Conservation (phyloP, 2,113 vertebrate genomes). For the Choloepus hoffmanni region DNA sequence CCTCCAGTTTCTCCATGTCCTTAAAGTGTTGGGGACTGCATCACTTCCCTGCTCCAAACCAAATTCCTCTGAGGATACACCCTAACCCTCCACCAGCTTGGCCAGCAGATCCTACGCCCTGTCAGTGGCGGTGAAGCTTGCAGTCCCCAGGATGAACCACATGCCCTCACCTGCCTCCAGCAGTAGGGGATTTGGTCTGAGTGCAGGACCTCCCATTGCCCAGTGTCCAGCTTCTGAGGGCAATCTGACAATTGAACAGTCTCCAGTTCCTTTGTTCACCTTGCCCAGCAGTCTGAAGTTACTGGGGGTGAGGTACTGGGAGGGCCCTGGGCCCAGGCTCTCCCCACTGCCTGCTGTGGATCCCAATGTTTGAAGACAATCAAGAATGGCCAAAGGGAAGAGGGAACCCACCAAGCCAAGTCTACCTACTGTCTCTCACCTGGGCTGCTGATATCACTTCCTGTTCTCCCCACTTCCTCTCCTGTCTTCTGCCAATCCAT, state of each 20-base stretch:
- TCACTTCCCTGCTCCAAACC: neutral
- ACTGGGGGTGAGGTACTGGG: neutral
- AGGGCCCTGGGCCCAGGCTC: neutral
- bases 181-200: neutral
- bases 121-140: neutral
- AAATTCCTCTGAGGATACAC: neutral
- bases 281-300: neutral
- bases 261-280: neutral
- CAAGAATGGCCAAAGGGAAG: neutral
- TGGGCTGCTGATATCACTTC: neutral
- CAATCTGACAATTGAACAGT: neutral
- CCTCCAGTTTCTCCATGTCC: too few species aligned
- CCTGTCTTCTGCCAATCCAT: neutral
- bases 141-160: too few species aligned
- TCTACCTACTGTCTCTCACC: neutral
- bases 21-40: too few species aligned
- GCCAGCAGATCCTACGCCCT: neutral
- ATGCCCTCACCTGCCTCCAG: neutral
- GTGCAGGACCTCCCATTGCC: neutral
- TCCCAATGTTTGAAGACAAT: neutral
- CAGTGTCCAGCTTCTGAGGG: neutral
- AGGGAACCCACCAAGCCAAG: neutral
- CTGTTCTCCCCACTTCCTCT: neutral
- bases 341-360: neutral
- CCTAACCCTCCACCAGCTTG: neutral